Conservation (phyloP, 2,888 invertebrate genomes). For the Macrosiphum euphorbiae region DNA sequence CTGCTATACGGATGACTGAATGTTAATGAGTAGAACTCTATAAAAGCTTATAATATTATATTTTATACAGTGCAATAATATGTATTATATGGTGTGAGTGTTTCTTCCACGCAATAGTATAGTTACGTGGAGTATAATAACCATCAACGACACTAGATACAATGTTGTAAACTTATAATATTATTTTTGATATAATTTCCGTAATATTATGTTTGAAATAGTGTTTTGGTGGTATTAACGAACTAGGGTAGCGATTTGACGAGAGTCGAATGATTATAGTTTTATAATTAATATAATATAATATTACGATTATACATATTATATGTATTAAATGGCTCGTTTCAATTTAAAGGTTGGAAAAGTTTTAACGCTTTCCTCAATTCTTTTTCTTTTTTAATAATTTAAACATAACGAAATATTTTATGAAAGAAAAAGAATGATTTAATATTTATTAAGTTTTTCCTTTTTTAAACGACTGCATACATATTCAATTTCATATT, state of each 20-base stretch:
- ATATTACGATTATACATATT: too few species aligned
- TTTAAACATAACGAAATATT: not conserved
- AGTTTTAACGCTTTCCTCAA: not conserved
- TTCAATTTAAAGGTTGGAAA: not conserved
- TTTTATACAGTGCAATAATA: not conserved
- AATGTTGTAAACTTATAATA: too few species aligned
- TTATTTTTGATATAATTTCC: not conserved
- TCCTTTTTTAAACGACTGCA: not conserved
- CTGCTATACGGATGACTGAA: not conserved
- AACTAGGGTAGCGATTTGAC: not conserved
- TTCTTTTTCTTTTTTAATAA: too few species aligned
- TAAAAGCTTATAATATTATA: not conserved
- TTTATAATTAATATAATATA: not conserved
- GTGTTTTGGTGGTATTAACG: not conserved
- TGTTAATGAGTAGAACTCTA: not conserved
- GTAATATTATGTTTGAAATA: not conserved
- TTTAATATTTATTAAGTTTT: not conserved
- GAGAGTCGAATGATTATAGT: not conserved
- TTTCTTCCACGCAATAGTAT: not conserved
- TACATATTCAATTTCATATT: not conserved
- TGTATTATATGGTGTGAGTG: not conserved
- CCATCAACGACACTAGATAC: not conserved
- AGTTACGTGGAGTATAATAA: not conserved
- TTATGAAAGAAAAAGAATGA: not conserved
- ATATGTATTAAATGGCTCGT: not conserved